A percentile compares a stretch with the other conserved stretches of the same genome.
These are phyloP conservation scores for Tenebrosternarchus preto DNA, from an alignment of 2,113 vertebrate species.

Conservation along the genomic window DNA sequence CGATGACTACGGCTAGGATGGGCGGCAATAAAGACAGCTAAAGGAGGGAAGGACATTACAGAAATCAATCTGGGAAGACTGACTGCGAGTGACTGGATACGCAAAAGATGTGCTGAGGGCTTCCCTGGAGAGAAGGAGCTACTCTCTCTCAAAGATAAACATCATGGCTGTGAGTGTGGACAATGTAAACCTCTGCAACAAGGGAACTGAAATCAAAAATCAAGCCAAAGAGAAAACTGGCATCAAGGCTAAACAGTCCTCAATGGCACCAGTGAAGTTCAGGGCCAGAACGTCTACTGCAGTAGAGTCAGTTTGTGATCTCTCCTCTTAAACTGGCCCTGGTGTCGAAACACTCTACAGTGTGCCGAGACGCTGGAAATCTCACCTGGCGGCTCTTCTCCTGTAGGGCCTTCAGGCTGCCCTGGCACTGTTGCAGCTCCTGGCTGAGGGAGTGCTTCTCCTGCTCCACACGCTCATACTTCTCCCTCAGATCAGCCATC, in stretches of 20 bases:
- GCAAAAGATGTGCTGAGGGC: not conserved
- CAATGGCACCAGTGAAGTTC: not conserved
- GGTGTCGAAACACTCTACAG: slow-evolving; percentile 29
- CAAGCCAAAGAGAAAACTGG: not conserved
- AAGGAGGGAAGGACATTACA: slow-evolving; percentile 98
- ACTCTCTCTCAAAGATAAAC: slow-evolving; percentile 5
- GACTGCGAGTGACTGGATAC: slow-evolving; percentile 9
- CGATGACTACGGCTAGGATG: slow-evolving; percentile 98
- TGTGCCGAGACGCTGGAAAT: not conserved
- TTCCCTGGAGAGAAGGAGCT: not conserved
- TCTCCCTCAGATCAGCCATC: slow-evolving; percentile 85
- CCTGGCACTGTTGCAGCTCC: slow-evolving; percentile 91
- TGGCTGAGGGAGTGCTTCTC: slow-evolving; percentile 84
- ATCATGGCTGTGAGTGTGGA: not conserved
- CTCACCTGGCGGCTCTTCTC: slow-evolving; percentile 93
- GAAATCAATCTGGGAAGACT: slow-evolving; percentile 75
- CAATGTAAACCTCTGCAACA: slow-evolving; percentile 11
- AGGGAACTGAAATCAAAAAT: not conserved
- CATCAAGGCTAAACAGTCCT: not conserved
- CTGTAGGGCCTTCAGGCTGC: slow-evolving; percentile 86
- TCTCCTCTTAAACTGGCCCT: slow-evolving; percentile 50
- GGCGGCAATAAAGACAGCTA: slow-evolving; percentile 98
- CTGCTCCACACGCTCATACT: slow-evolving; percentile 83
- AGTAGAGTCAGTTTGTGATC: slow-evolving; percentile 21
- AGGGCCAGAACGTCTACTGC: no score